A percentile compares a stretch with the other conserved stretches of the same genome.
Evolutionary conservation across 2,797 vertebrate genomes (phyloP).

Genomic region (Ptychobarbus kaznakovi): DNA sequence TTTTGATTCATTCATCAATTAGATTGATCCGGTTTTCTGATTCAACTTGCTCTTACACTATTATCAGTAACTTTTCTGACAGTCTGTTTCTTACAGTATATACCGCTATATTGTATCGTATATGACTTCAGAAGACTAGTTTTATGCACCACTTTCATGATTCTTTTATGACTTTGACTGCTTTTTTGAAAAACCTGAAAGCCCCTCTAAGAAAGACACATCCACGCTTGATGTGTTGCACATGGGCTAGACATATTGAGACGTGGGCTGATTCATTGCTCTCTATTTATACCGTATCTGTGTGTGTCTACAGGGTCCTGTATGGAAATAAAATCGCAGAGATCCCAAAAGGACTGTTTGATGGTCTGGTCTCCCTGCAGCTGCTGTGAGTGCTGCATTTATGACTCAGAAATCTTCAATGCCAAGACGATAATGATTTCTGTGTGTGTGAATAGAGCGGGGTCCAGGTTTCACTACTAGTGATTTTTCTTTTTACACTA

Average conservation of each 20-base stretch:
- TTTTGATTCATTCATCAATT: background rate
- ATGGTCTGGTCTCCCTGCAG: slow-evolving; percentile 95
- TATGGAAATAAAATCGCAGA: slow-evolving; percentile 99
- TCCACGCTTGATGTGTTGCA: slow-evolving; percentile 20
- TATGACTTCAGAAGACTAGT: background rate
- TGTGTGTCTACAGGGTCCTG: slow-evolving; percentile 86
- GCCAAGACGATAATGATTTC: slow-evolving; percentile 30
- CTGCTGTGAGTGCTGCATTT: slow-evolving; percentile 89
- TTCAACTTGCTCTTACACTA: background rate
- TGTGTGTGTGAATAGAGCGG: slow-evolving; percentile 12
- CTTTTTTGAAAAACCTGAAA: background rate
- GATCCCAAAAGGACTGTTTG: slow-evolving; percentile 96
- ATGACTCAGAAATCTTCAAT: slow-evolving; percentile 43
- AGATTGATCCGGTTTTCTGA: background rate
- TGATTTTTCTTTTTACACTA: background rate
- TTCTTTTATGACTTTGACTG: background rate
- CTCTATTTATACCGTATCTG: slow-evolving; percentile 53
- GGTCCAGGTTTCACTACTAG: background rate
- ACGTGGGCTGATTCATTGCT: slow-evolving; percentile 41
- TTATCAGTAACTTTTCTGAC: background rate
- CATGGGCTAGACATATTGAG: slow-evolving; percentile 27
- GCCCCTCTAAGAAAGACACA: slow-evolving; percentile 19
- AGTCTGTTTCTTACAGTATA: background rate
- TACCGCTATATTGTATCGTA: background rate
- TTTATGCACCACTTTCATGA: slow-evolving; percentile 15